A percentile compares a stretch with the other conserved stretches of the same genome.
These are phyloP conservation scores for Drosophila tripunctata DNA, from an alignment of 2,888 invertebrate genomes.

Conservation along the genomic window DNA sequence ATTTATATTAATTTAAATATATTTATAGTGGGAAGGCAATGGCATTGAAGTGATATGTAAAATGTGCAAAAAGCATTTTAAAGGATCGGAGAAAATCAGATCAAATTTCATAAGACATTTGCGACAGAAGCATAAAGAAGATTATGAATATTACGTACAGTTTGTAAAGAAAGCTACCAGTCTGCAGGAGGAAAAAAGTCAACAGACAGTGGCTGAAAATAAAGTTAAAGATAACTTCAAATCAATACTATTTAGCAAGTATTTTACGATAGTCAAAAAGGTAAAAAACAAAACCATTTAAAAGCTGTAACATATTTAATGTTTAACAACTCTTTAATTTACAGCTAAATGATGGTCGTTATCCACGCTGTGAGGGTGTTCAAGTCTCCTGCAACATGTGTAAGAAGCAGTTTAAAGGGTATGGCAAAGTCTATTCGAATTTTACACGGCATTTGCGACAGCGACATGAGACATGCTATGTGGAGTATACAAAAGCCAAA, in stretches of 20 bases:
- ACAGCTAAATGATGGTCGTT: not conserved
- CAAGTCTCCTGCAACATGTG: constrained; percentile 67
- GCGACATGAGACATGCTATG: constrained; percentile 58
- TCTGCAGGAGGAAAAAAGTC: not conserved
- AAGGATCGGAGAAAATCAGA: not conserved
- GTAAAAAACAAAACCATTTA: too few relatives aligned
- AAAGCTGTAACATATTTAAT: not conserved
- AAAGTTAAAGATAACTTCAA: not conserved
- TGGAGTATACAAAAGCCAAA: constrained; percentile 20
- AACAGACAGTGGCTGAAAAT: too few relatives aligned
- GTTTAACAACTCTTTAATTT: not conserved
- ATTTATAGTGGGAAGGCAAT: not conserved
- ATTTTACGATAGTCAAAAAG: not conserved
- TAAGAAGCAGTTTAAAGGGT: constrained; percentile 68
- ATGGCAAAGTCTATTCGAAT: not conserved
- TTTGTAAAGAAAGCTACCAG: not conserved
- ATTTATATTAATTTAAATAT: too few relatives aligned
- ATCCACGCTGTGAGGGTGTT: not conserved
- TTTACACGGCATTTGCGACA: not conserved
- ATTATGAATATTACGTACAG: not conserved
- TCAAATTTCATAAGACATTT: not conserved
- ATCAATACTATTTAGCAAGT: not conserved
- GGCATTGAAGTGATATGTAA: not conserved
- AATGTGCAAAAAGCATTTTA: not conserved
- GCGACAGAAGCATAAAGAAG: not conserved